Conservation (phyloP, 2,113 vertebrate species). For the Cnemophilus loriae region DNA sequence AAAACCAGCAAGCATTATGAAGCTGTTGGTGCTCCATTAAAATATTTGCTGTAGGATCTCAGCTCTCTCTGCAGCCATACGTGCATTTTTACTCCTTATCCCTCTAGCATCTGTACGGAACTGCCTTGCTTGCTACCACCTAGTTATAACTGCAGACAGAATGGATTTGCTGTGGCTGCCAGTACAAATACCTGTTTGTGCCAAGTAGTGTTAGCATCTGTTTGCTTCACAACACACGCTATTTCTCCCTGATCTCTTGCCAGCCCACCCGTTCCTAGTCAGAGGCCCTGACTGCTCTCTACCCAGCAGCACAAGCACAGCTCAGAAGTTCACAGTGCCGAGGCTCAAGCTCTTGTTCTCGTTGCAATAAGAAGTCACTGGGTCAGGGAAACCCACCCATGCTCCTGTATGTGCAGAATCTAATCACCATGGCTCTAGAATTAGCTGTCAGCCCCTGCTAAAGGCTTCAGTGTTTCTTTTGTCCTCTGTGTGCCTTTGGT, state of each 20-base stretch:
- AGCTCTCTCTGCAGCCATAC: neutral
- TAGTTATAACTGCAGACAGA: neutral
- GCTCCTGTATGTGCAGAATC: neutral
- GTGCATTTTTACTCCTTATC: neutral
- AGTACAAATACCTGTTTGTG: neutral
- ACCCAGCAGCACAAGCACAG: neutral
- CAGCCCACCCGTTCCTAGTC: neutral
- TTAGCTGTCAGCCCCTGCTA: neutral
- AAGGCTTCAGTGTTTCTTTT: neutral
- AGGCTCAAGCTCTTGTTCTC: neutral
- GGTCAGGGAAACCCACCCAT: neutral
- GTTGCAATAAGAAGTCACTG: neutral
- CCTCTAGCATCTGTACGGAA: neutral
- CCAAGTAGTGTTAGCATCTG: constrained; percentile 6
- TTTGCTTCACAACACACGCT: neutral
- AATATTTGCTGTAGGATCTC: neutral
- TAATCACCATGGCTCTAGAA: neutral
- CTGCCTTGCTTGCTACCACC: neutral
- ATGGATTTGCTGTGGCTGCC: constrained; percentile 9
- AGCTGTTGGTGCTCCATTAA: neutral
- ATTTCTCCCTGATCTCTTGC: neutral
- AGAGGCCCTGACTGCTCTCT: neutral
- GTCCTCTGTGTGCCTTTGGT: accelerated
- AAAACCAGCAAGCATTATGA: neutral
- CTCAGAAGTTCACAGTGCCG: neutral